Conservation (phyloP, 2,888 invertebrate species). For the Dugesia japonica region DNA sequence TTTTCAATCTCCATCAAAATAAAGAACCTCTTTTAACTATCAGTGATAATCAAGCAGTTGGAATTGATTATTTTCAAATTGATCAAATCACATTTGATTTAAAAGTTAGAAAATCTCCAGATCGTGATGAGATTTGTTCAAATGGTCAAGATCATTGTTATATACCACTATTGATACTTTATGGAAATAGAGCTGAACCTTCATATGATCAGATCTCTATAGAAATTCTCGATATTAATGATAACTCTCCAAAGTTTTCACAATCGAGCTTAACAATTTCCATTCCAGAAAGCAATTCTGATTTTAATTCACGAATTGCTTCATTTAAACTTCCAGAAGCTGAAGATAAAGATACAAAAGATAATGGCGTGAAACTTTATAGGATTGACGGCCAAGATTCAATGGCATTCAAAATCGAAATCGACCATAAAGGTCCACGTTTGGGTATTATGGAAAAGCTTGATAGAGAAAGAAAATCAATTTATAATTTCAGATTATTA, state of each 20-base stretch:
- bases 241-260: constrained; percentile 21
- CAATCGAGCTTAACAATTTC: background rate
- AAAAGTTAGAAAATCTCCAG: constrained; percentile 17
- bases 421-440: constrained; percentile 21
- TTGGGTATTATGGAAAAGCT: background rate
- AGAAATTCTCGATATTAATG: constrained; percentile 16
- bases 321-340: constrained; percentile 20
- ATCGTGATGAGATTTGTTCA: constrained; percentile 27
- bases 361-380: constrained; percentile 17
- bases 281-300: constrained; percentile 20
- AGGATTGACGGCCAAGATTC: constrained; percentile 10
- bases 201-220: constrained; percentile 10
- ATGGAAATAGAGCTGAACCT: constrained; percentile 20
- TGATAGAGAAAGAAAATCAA: constrained; percentile 24
- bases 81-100: background rate
- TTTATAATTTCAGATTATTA: constrained; percentile 5
- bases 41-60: constrained; percentile 2
- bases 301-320: background rate
- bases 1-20: background rate
- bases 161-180: background rate
- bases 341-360: constrained; percentile 1
- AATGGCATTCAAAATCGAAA: constrained; percentile 11
- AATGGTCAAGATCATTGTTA: constrained; percentile 16
- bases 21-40: constrained; percentile 7
- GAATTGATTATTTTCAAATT: constrained; percentile 25